A percentile compares a stretch with the other conserved stretches of the same genome.
phyloP scores from a whole-genome alignment of 2,797 vertebrate species.

The Spheniscus humboldti region DNA sequence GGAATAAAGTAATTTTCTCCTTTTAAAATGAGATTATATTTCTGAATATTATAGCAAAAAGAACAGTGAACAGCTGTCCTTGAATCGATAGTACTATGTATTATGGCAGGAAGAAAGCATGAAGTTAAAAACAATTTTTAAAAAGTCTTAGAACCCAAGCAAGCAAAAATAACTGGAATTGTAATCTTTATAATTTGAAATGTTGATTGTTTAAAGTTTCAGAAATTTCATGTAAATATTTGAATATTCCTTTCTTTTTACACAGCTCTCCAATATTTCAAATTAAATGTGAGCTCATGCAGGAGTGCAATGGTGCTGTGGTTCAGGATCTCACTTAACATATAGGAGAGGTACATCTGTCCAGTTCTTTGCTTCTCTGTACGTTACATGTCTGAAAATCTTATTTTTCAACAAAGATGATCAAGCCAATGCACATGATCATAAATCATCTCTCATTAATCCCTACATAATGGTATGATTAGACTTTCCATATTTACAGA shows the following conservation, averaged over 20 bases:
- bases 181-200: neutral
- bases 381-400: neutral
- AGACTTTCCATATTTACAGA: neutral
- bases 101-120: neutral
- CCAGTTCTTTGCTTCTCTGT: neutral
- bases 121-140: neutral
- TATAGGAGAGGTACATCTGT: neutral
- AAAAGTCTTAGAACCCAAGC: neutral
- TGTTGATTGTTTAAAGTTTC: neutral
- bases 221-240: neutral
- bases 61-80: neutral
- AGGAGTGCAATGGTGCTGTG: neutral
- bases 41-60: neutral
- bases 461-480: neutral
- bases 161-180: neutral
- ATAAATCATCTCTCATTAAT: neutral
- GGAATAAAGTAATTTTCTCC: neutral
- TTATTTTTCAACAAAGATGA: neutral
- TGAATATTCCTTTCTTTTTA: neutral
- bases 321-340: neutral
- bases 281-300: neutral
- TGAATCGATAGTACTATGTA: neutral
- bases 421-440: neutral
- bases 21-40: neutral
- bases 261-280: neutral